phyloP scores from a whole-genome alignment of 1,140 invertebrate genomes.

The Drosophila virilis region DNA sequence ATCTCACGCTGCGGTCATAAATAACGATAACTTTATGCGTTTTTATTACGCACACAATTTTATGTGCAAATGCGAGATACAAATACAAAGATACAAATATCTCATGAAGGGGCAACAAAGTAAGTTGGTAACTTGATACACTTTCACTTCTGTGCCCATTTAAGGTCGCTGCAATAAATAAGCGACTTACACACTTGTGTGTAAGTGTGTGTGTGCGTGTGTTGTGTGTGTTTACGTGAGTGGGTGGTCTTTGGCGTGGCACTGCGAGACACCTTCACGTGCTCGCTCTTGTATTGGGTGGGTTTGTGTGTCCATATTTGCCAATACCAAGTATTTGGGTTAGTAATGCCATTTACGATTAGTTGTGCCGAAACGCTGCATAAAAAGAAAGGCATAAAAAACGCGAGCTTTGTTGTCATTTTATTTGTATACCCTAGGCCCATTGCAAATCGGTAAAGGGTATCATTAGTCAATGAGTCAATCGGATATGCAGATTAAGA shows the following conservation, averaged over 20 bases:
- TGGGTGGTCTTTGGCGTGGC: too few species aligned
- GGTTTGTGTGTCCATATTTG: constrained; percentile 21
- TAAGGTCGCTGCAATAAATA: constrained; percentile 58
- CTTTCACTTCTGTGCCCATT: constrained; percentile 59
- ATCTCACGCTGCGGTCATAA: constrained; percentile 31
- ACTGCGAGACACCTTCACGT: too few species aligned
- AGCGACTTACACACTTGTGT: constrained; percentile 49
- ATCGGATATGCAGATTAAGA: too few species aligned
- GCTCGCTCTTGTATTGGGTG: neutral
- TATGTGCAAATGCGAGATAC: constrained; percentile 37
- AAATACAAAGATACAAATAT: constrained; percentile 36
- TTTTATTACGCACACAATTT: constrained; percentile 46
- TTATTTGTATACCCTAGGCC: constrained; percentile 6
- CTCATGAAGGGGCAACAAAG: constrained; percentile 23
- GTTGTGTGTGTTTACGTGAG: constrained; percentile 10
- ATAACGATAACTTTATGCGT: constrained; percentile 44
- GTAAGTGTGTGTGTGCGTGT: constrained; percentile 11
- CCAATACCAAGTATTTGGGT: constrained; percentile 62
- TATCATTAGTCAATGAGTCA: too few species aligned
- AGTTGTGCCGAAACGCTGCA: constrained; percentile 29
- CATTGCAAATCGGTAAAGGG: too few species aligned
- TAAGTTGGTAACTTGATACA: constrained; percentile 48
- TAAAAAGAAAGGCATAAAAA: constrained; percentile 54
- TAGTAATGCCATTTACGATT: constrained; percentile 64
- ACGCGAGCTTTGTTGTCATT: constrained; percentile 42